Evolutionary conservation across 2,888 invertebrate species (phyloP).

Genomic region (Microchrysa polita): DNA sequence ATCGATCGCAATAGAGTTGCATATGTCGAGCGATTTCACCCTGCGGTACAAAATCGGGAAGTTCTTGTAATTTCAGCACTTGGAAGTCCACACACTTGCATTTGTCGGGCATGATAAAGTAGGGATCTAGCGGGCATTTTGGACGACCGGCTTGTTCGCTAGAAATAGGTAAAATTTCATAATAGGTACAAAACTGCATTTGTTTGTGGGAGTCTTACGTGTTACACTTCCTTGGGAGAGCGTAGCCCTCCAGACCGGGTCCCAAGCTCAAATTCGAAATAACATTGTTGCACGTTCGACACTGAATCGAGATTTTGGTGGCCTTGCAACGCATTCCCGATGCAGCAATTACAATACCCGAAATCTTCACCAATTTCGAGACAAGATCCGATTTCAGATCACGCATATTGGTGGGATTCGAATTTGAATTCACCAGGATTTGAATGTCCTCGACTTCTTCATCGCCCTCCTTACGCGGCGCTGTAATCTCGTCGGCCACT

Average conservation of each 20-base stretch:
- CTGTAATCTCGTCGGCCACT: constrained; percentile 95
- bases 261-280: constrained; percentile 90
- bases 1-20: constrained; percentile 92
- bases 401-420: constrained; percentile 82
- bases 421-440: constrained; percentile 85
- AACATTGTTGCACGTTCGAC: constrained; percentile 89
- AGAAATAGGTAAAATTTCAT: constrained; percentile 44
- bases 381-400: constrained; percentile 93
- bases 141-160: constrained; percentile 93
- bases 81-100: constrained; percentile 98
- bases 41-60: constrained; percentile 88
- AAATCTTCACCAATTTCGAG: constrained; percentile 91
- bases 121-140: constrained; percentile 96
- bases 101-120: constrained; percentile 97
- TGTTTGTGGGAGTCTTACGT: constrained; percentile 72
- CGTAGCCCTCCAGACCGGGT: constrained; percentile 95
- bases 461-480: constrained; percentile 90
- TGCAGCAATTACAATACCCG: constrained; percentile 94
- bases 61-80: constrained; percentile 95
- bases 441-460: constrained; percentile 93
- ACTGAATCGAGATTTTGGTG: constrained; percentile 93
- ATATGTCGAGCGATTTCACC: constrained; percentile 98
- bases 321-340: constrained; percentile 96
- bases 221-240: constrained; percentile 92
- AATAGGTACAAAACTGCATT: background rate